Conservation (phyloP, 1,140 invertebrate species). For the Mizuhopecten yessoensis region DNA sequence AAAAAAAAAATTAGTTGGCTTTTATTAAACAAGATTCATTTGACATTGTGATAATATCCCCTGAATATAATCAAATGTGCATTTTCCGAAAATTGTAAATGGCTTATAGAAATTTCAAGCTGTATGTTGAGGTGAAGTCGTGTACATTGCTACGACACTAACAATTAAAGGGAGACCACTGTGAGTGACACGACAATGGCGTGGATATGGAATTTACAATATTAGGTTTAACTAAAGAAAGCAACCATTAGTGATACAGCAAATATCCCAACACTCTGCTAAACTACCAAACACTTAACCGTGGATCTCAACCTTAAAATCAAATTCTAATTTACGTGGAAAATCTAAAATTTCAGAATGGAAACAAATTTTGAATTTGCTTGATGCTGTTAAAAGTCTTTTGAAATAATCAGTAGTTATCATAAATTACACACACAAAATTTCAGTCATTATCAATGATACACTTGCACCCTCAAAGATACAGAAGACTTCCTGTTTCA, state of each 20-base stretch:
- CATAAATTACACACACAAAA: no score
- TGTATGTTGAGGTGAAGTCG: no score
- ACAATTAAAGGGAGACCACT: not conserved
- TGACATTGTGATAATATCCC: not conserved
- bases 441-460: no score
- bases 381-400: no score
- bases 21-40: not conserved
- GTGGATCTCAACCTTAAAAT: no score
- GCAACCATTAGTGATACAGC: not conserved
- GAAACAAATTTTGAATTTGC: no score
- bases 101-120: not conserved
- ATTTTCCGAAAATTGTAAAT: not conserved
- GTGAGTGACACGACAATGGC: not conserved
- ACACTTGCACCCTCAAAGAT: no score
- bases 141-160: not conserved
- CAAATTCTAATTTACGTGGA: no score
- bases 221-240: not conserved
- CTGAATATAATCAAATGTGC: not conserved
- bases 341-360: no score
- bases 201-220: not conserved
- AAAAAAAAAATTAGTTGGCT: not conserved
- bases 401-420: no score
- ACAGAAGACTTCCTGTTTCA: no score
- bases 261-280: conserved; percentile 6
- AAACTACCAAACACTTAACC: no score